These are phyloP conservation scores for Corythoichthys haematopterus DNA, from an alignment of 2,113 vertebrate species.

Conservation along the genomic window DNA sequence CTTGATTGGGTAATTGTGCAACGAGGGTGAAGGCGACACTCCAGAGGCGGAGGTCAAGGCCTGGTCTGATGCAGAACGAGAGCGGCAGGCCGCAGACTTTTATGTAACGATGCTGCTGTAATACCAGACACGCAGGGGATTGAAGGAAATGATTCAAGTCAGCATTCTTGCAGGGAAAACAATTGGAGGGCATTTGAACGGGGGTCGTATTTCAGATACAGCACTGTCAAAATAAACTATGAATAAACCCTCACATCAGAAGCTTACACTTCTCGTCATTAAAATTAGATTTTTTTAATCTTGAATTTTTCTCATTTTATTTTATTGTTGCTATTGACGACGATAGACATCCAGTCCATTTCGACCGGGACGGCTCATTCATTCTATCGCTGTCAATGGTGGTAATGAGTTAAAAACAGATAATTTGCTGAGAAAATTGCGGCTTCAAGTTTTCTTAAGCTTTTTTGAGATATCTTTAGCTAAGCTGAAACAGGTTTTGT, in stretches of 20 bases:
- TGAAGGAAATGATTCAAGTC: neutral
- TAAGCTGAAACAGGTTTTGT: neutral
- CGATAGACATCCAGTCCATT: too few species aligned
- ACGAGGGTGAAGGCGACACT: slow-evolving; percentile 40
- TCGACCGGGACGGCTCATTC: too few species aligned
- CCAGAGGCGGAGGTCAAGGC: slow-evolving; percentile 39
- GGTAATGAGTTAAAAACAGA: too few species aligned
- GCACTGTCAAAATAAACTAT: too few species aligned
- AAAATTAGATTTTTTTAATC: too few species aligned
- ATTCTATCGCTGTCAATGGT: too few species aligned
- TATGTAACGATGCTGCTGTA: slow-evolving; percentile 36
- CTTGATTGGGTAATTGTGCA: slow-evolving; percentile 55
- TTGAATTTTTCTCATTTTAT: too few species aligned
- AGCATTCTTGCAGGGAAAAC: neutral
- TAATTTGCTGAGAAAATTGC: too few species aligned
- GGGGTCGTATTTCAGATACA: too few species aligned
- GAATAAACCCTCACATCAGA: too few species aligned
- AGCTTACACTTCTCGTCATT: too few species aligned
- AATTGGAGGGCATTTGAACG: neutral
- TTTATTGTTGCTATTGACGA: too few species aligned
- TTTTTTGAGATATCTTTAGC: neutral
- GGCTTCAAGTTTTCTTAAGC: neutral
- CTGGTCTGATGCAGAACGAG: slow-evolving; percentile 30
- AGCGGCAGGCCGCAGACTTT: slow-evolving; percentile 37
- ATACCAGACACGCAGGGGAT: neutral